These are phyloP conservation scores for Agrotis puta DNA, from an alignment of 2,888 invertebrate genomes.

Conservation along the genomic window DNA sequence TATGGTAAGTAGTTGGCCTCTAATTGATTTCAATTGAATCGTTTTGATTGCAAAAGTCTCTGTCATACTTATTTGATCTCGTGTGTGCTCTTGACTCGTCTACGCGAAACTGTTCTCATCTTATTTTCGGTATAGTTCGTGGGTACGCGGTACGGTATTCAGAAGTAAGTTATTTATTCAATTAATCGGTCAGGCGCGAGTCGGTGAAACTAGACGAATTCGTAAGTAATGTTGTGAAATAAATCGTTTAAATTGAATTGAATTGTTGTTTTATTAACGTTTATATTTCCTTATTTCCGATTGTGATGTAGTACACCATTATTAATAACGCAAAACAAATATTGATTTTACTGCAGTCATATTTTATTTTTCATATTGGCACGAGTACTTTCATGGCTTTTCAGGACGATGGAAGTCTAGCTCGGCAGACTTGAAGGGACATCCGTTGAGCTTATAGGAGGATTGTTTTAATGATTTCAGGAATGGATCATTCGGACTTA, in stretches of 20 bases:
- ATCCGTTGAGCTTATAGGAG: neutral
- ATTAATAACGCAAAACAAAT: neutral
- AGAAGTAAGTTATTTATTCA: constrained; percentile 42
- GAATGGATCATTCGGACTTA: neutral
- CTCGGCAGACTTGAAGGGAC: neutral
- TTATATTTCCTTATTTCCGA: neutral
- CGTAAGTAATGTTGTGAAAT: constrained; percentile 10
- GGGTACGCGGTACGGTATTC: constrained; percentile 10
- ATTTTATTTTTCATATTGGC: neutral
- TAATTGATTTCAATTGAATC: constrained; percentile 49
- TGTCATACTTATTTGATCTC: constrained; percentile 23
- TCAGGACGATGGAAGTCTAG: no score
- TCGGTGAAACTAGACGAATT: neutral
- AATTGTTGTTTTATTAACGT: constrained; percentile 5
- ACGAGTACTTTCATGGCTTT: no score
- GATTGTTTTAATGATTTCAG: neutral
- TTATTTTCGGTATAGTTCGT: constrained; percentile 29
- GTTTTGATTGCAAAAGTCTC: constrained; percentile 38
- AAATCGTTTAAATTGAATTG: constrained; percentile 2
- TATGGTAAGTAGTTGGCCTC: constrained; percentile 12
- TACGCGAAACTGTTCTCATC: constrained; percentile 11
- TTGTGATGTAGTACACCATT: neutral
- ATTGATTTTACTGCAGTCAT: neutral
- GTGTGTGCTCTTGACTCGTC: constrained; percentile 1
- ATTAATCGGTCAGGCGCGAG: constrained; percentile 21